Base-by-base conservation (phyloP, 2,797 vertebrate genomes). In the Aeoliscus strigatus region DNA sequence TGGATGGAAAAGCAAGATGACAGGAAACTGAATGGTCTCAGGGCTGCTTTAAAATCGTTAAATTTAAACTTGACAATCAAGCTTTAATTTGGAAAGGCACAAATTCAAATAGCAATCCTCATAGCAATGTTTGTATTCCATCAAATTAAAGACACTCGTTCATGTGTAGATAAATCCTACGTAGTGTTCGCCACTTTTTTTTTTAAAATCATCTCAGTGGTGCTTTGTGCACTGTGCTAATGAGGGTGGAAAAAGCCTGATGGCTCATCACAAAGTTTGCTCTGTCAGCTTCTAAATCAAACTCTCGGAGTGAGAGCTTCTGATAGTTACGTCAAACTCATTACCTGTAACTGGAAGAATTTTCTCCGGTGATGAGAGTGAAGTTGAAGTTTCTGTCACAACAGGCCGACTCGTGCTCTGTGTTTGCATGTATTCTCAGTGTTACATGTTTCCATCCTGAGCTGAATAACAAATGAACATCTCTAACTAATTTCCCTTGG, bases 11-110 rank as follows among this genome's bases (percentile, higher is more conserved):
- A 41, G 63, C 53, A 59, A 41, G 44, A 55, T 32, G 44, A n/a
- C n/a, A n/a, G 50, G 30, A 67, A 63, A 64, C 57, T 66, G 72
- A 82, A 67, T 51, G 41, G 52, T 63, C 41, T 51, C 59, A n/a
- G n/a, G n/a, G n/a, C n/a, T n/a, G n/a, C n/a, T n/a, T n/a, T n/a
- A n/a, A n/a, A n/a, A n/a, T n/a, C n/a, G n/a, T n/a, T n/a, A n/a
- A n/a, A n/a, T n/a, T n/a, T n/a, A 53, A 21, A 51, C 73, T 73
- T 70, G 49, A 68, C 35, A 62, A 66, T 69, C 52, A 61, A 38
- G 45, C 35, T 24, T 35, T 65, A 47, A 74, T 70, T 62, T 74
- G 54, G 70, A 58, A 39, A 16, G 45, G 38, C 31, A 34, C 28
- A 60, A 57, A 69, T 75, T 61, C 39, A 73, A 79, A 75, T 59